Evolutionary conservation across 2,888 invertebrate genomes (phyloP).

Genomic region (Hofmannophila pseudospretella): DNA sequence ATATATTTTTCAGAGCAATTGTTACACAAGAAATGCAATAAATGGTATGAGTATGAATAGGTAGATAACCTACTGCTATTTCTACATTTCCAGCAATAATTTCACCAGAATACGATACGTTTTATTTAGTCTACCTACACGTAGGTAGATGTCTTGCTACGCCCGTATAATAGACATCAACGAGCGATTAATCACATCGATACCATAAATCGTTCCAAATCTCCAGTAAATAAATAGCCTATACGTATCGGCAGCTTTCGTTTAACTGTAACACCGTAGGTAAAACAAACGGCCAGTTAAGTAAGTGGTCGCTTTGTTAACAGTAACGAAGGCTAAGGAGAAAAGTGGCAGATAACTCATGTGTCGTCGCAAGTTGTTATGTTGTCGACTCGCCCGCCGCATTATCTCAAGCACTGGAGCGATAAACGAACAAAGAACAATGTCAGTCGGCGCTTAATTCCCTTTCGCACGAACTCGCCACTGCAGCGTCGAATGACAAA

Average conservation of each 20-base stretch:
- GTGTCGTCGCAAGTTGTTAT: slow-evolving; percentile 40
- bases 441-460: slow-evolving; percentile 64
- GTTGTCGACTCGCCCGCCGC: slow-evolving; percentile 41
- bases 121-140: too few relatives aligned
- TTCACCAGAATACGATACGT: too few relatives aligned
- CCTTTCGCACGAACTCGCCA: slow-evolving; percentile 65
- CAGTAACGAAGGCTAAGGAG: slow-evolving; percentile 53
- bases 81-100: too few relatives aligned
- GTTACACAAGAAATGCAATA: too few relatives aligned
- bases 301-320: slow-evolving; percentile 49
- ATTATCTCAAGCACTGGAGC: slow-evolving; percentile 71
- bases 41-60: too few relatives aligned
- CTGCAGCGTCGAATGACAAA: slow-evolving; percentile 60
- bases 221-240: slow-evolving; percentile 2
- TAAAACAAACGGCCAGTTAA: slow-evolving; percentile 47
- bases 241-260: slow-evolving; percentile 12
- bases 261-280: slow-evolving; percentile 25
- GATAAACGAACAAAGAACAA: slow-evolving; percentile 76
- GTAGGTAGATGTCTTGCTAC: too few relatives aligned
- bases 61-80: too few relatives aligned
- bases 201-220: slow-evolving; percentile 4
- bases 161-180: slow-evolving; percentile 11
- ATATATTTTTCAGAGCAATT: too few relatives aligned
- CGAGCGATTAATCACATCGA: slow-evolving; percentile 7
- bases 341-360: slow-evolving; percentile 69